These are phyloP conservation scores for Aplochiton taeniatus DNA, from an alignment of 2,797 vertebrate species.

Conservation along the genomic window DNA sequence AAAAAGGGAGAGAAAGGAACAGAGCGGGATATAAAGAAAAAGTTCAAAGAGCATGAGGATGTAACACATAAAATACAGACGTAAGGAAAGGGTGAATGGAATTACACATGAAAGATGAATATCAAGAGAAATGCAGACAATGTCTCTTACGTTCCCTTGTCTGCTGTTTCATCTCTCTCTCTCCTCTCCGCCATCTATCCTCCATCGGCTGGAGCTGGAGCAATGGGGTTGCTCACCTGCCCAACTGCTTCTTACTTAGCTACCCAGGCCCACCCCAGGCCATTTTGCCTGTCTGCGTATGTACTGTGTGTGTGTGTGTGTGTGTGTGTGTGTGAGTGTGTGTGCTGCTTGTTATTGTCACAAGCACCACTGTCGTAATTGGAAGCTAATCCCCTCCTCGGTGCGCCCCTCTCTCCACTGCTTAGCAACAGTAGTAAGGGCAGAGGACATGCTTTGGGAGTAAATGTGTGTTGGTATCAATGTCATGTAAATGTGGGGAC, in stretches of 20 bases:
- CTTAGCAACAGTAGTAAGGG: constrained; percentile 56
- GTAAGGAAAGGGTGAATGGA: too few species aligned
- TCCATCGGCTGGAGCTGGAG: constrained; percentile 34
- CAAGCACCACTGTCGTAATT: constrained; percentile 72
- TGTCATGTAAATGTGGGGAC: constrained; percentile 45
- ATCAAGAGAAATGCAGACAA: too few species aligned
- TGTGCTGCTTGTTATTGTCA: constrained; percentile 56
- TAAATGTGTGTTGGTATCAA: constrained; percentile 57
- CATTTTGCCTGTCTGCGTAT: constrained; percentile 6
- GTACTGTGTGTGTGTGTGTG: constrained; percentile 22
- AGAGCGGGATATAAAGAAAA: too few species aligned
- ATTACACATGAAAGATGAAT: too few species aligned
- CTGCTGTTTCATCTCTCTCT: constrained; percentile 7
- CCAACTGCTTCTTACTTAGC: constrained; percentile 54
- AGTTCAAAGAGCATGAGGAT: too few species aligned
- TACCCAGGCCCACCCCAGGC: constrained; percentile 36
- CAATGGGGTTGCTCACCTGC: constrained; percentile 52
- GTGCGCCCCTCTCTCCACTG: constrained; percentile 53
- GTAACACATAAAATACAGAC: too few species aligned
- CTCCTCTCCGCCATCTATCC: neutral
- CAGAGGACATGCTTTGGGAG: constrained; percentile 58
- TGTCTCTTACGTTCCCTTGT: too few species aligned
- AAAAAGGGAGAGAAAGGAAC: too few species aligned
- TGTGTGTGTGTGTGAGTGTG: constrained; percentile 41
- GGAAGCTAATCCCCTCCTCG: constrained; percentile 70